Evolutionary conservation across 2,113 vertebrate genomes (phyloP), one percentile per base, ranked within the genome.

Genomic region (Clarias batrachus): DNA sequence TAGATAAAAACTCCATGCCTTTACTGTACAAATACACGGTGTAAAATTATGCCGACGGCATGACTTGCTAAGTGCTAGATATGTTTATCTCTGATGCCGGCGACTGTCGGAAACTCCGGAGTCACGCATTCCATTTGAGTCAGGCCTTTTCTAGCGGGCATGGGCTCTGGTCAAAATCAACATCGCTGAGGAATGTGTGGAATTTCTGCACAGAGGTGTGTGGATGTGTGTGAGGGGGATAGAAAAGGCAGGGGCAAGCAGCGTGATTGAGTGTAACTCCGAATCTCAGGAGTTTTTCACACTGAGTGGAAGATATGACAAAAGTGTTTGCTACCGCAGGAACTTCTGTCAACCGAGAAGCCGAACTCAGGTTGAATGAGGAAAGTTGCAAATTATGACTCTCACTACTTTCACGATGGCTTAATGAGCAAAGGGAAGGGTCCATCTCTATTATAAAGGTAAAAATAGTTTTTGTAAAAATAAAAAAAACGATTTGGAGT

Each of bases 201-300:
- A 81, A 74, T 81, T 81, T 73, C 56, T 59, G 54, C 83, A 71
- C 54, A 73, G 52, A 71, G 76, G 62, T 80, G 74, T 57, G 74
- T 30, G 60, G 52, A 10, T 56, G 41, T 52, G 71, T 62, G 27
- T 33, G 57, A 52, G 37, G 27, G 82, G 7, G 9, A 12, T 4
- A 21, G 56, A 19, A 25, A 52, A 65, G 9, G 70, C 16, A 33
- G 1, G 19, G 33, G 8, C 17, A 52, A 82, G 27, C 33, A 65
- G 80, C 14, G 41, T 52, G 81, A 52, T 23, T 41, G 4, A 41
- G 48, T 14, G 12, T 9, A 68, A 56, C 13, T 66, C 4, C 19
- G 37, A 37, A 41, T 37, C 70, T 48, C 17, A 10, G 30, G 16
- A 17, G 30, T 19, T 70, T 70, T 70, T 10, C 27, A 37, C 30